phyloP scores from a whole-genome alignment of 1,140 invertebrate genomes.

The Stegodyphus dumicola region DNA sequence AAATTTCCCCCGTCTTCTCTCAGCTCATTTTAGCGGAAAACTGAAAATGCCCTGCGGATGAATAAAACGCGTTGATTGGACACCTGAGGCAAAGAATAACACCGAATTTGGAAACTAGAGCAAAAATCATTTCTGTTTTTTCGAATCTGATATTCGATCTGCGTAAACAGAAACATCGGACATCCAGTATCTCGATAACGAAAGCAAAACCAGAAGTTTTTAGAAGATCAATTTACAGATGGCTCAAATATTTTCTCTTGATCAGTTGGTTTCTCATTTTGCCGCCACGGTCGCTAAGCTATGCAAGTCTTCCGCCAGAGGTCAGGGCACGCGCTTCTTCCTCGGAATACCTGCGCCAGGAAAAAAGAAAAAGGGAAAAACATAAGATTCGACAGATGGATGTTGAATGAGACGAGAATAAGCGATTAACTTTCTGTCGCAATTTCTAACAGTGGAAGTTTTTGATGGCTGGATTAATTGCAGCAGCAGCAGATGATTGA shows the following conservation, averaged over 20 bases:
- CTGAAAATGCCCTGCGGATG: constrained; percentile 18
- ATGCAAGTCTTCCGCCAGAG: constrained; percentile 28
- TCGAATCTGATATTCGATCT: background rate
- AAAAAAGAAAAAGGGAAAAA: no score
- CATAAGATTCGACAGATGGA: no score
- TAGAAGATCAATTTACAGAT: background rate
- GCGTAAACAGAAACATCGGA: background rate
- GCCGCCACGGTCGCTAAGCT: constrained; percentile 11
- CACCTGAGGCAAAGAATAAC: constrained; percentile 38
- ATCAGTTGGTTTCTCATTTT: background rate
- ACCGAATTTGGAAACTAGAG: background rate
- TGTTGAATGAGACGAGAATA: no score
- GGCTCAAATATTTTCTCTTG: constrained; percentile 15
- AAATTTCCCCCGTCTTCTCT: background rate
- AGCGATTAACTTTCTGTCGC: no score
- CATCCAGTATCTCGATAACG: background rate
- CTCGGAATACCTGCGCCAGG: no score
- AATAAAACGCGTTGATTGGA: constrained; percentile 2
- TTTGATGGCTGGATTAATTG: no score
- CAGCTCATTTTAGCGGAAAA: constrained; percentile 5
- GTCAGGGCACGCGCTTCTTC: constrained; percentile 10
- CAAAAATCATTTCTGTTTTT: background rate
- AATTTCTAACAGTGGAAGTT: no score
- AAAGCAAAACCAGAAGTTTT: background rate
- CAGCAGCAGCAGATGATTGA: no score